Conservation (phyloP, 2,797 vertebrate genomes). For the Enteromius viviparus region DNA sequence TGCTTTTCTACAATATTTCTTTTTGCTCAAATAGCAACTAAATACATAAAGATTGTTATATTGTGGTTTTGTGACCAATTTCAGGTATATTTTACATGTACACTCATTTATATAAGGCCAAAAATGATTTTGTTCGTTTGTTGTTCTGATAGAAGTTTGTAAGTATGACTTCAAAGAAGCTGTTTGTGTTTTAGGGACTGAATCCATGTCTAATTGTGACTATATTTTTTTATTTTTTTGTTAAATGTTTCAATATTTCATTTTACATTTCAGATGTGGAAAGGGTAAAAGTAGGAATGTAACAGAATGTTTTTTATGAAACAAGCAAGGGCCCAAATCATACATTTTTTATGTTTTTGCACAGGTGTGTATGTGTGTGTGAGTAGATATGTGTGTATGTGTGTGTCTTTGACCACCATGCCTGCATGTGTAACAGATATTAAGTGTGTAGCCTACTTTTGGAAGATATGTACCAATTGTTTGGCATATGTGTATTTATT, state of each 20-base stretch:
- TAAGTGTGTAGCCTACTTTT: constrained; percentile 22
- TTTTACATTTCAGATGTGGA: constrained; percentile 11
- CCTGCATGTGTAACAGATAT: constrained; percentile 18
- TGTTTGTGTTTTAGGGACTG: constrained; percentile 19
- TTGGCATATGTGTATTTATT: constrained; percentile 66
- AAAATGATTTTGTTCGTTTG: constrained; percentile 67
- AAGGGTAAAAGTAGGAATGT: constrained; percentile 9
- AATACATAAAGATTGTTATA: constrained; percentile 23
- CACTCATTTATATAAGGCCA: constrained; percentile 73
- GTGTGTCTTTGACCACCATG: constrained; percentile 5
- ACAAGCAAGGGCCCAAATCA: constrained; percentile 33
- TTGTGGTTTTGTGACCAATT: constrained; percentile 67
- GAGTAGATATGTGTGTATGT: not conserved
- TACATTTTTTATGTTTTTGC: constrained; percentile 18
- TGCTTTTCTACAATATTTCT: constrained; percentile 15
- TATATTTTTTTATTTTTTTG: not conserved
- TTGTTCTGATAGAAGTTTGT: constrained; percentile 63
- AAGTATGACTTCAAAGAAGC: constrained; percentile 20
- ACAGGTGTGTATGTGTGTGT: constrained; percentile 30
- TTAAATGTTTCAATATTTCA: not conserved
- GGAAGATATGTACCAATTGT: not conserved
- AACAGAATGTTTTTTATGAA: constrained; percentile 35
- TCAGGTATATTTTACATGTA: constrained; percentile 75
- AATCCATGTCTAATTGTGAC: constrained; percentile 26
- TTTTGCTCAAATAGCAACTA: constrained; percentile 8